Base-by-base conservation (phyloP, 2,888 invertebrate species). In the Spatulosminthurus flaviceps region DNA sequence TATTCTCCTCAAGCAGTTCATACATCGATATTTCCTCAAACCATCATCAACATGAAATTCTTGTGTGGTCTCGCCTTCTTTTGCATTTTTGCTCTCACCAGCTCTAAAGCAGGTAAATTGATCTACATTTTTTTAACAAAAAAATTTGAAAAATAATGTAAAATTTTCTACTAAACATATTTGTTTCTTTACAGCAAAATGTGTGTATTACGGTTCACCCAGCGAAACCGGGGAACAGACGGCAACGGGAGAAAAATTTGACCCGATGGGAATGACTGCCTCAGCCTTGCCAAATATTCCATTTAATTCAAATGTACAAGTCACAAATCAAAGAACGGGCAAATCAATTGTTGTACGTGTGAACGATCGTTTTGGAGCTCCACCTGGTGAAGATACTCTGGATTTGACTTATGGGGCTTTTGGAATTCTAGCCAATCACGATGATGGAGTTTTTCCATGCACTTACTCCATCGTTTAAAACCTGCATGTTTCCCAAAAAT, bases 361-460 rank as follows among this genome's bases (percentile, higher is more conserved):
- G 9, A 81, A 83, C 70, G 83, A 83, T 42, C 75, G 83, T 29
- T 81, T 81, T 22, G 81, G 81, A 26, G 80, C 67, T 21, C 67
- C 74, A 0, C 80, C 81, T 16, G 0, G n/a, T 4, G 81, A 78
- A 41, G 72, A 82, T n/a, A 82, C 81, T 61, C 60, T 83, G n/a
- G 83, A 83, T 29, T 67, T 83, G 28, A 82, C 81, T 16, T 82
- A 81, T 29, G 82, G 81, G 5, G 82, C 83, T 0, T 83, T 82
- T 69, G 82, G 78, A 11, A 16, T 2, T 0, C 61, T 83, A 2
- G 83, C 82, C 26, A 61, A 81, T 69, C 79, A 72, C n/a, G 82
- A 82, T 21, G 73, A 81, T 21, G 83, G 83, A 34, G 74, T 81
- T 16, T 77, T 81, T 67, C 79, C 76, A 13, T 83, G 83, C 67